Evolutionary conservation across 2,888 invertebrate genomes (phyloP).

Genomic region (Agonopterix arenella): DNA sequence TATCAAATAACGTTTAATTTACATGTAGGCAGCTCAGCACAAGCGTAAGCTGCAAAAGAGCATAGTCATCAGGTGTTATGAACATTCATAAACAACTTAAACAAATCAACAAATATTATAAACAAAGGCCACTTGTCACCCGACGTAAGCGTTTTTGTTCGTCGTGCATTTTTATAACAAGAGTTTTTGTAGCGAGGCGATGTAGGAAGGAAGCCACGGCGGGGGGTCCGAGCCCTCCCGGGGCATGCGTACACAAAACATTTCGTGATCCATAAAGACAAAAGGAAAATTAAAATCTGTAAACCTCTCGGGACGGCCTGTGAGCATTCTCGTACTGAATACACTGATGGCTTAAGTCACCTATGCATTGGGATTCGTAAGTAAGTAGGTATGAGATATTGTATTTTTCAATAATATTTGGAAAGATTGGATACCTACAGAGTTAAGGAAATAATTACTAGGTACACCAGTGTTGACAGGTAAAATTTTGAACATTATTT

Average conservation of each 20-base stretch:
- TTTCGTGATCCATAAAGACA: slow-evolving; percentile 76
- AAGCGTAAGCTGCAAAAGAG: slow-evolving; percentile 24
- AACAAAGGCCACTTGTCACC: slow-evolving; percentile 74
- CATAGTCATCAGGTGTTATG: slow-evolving; percentile 58
- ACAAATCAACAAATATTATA: slow-evolving; percentile 71
- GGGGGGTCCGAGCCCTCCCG: slow-evolving; percentile 69
- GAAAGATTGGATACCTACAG: no score
- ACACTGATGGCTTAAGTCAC: slow-evolving; percentile 11
- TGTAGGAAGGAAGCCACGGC: slow-evolving; percentile 72
- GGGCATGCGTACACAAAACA: slow-evolving; percentile 70
- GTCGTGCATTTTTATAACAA: slow-evolving; percentile 68
- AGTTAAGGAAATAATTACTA: no score
- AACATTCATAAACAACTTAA: slow-evolving; percentile 60
- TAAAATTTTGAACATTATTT: no score
- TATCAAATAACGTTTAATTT: no score
- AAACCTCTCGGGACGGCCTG: slow-evolving; percentile 50
- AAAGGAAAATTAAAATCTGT: slow-evolving; percentile 72
- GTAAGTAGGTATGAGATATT: background rate
- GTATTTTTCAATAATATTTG: no score
- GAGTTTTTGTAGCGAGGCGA: slow-evolving; percentile 67
- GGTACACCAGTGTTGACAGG: no score
- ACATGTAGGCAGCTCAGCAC: background rate
- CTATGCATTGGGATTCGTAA: background rate
- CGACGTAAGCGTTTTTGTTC: slow-evolving; percentile 68
- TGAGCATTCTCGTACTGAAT: slow-evolving; percentile 18